Evolutionary conservation across 2,113 vertebrate genomes (phyloP).

Genomic region (Tricholaema leucomelas): DNA sequence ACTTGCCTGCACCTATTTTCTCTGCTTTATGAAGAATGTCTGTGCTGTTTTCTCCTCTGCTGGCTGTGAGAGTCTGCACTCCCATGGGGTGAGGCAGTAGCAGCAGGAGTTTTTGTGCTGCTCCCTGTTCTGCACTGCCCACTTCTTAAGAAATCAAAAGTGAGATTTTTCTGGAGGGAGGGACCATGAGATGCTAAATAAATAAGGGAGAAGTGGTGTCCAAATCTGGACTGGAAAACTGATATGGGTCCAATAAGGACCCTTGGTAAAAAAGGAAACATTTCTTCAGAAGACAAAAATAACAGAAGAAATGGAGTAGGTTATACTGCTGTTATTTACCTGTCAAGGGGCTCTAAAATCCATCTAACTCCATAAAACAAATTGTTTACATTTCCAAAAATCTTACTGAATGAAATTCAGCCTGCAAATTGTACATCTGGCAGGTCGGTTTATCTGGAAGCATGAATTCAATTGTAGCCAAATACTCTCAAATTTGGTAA

Average conservation of each 20-base stretch:
- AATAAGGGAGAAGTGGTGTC: neutral
- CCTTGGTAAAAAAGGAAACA: neutral
- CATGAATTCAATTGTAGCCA: neutral
- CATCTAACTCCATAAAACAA: neutral
- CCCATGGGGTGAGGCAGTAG: neutral
- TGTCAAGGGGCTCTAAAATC: neutral
- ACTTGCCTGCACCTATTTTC: slow-evolving; percentile 38
- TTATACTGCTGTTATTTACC: neutral
- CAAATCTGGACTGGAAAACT: neutral
- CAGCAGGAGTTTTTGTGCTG: neutral
- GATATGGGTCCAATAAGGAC: neutral
- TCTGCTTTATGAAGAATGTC: neutral
- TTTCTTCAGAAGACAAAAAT: neutral
- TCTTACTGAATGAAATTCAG: neutral
- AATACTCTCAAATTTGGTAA: neutral
- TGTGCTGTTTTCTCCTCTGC: neutral
- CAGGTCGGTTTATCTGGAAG: neutral
- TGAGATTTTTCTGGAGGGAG: neutral
- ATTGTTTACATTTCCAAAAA: neutral
- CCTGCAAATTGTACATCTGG: neutral
- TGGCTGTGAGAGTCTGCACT: neutral
- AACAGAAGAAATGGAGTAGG: neutral
- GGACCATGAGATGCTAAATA: neutral
- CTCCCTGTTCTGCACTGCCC: neutral
- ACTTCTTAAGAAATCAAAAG: neutral